Base-by-base conservation (phyloP, 2,113 vertebrate species). In the Sylvietta virens region DNA sequence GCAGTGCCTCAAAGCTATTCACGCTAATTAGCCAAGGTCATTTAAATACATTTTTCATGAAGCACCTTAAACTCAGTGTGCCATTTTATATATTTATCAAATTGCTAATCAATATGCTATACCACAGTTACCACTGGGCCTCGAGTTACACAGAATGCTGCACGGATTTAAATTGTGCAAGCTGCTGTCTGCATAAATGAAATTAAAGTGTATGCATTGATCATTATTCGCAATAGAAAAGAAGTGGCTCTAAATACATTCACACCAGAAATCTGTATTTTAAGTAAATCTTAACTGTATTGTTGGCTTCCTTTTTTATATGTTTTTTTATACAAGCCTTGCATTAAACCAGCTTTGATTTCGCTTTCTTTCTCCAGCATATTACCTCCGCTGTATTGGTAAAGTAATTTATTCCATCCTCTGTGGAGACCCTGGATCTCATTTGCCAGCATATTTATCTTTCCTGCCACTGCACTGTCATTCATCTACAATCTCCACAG, bases 381-480 rank as follows among this genome's bases (percentile, higher is more conserved):
- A 98, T 98, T 98, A 97, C 97, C 96, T 98, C 89, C 76, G 96
- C 95, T 97, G 95, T 97, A 98, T 97, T 97, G 97, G 97, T 97
- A 97, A 98, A 98, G 98, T 98, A 98, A 98, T 98, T 98, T 98
- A 98, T 98, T 98, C 98, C 97, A 97, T 98, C 97, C 98, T 98
- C 98, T 97, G 97, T 97, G 97, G 98, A 98, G 97, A 97, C 96
- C 93, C 45, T 76, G 97, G 97, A 98, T 98, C 98, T 98, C 98
- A 98, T 98, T 98, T 98, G 98, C 98, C 97, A 97, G 98, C 97
- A 96, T 98, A 98, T 98, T 98, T 98, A 98, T 98, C 98, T 98
- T 98, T 95, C 97, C 97, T 98, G 97, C 98, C 98, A 98, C 98
- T 97, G 97, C 96, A 96, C 97, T 98, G 98, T 98, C 98, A 98